A percentile compares a stretch with the other conserved stretches of the same genome.
These are phyloP conservation scores for Agrochola litura DNA, from an alignment of 2,888 invertebrate genomes.

Conservation along the genomic window DNA sequence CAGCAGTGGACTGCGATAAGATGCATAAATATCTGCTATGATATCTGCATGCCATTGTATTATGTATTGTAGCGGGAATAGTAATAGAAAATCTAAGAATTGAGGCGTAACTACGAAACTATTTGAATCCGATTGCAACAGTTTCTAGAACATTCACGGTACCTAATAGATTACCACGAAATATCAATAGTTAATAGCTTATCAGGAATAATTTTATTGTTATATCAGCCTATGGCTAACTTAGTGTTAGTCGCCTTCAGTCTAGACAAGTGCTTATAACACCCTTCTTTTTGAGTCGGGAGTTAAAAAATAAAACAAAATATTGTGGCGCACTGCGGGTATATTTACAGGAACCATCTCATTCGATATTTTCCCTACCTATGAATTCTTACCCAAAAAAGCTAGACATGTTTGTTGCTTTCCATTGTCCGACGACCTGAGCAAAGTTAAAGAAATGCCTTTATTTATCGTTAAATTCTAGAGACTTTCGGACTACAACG, in stretches of 20 bases:
- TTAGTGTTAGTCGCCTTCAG: no score
- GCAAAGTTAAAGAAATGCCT: not conserved
- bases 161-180: not conserved
- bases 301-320: no score
- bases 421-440: not conserved
- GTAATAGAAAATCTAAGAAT: not conserved
- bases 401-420: not conserved
- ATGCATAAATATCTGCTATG: not conserved
- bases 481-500: not conserved
- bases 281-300: no score
- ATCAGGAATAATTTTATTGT: no score
- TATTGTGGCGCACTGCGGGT: not conserved
- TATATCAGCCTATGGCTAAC: no score
- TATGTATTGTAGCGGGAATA: not conserved
- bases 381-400: not conserved
- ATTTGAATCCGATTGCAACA: not conserved
- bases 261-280: no score
- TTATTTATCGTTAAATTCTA: no score
- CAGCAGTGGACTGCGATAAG: no score
- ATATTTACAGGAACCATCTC: not conserved
- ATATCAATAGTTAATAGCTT: no score
- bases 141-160: constrained; percentile 1
- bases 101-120: not conserved
- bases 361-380: not conserved
- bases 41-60: not conserved